These are phyloP conservation scores for Hippopotamyrus pictus DNA, from an alignment of 2,797 vertebrate species.

Conservation along the genomic window DNA sequence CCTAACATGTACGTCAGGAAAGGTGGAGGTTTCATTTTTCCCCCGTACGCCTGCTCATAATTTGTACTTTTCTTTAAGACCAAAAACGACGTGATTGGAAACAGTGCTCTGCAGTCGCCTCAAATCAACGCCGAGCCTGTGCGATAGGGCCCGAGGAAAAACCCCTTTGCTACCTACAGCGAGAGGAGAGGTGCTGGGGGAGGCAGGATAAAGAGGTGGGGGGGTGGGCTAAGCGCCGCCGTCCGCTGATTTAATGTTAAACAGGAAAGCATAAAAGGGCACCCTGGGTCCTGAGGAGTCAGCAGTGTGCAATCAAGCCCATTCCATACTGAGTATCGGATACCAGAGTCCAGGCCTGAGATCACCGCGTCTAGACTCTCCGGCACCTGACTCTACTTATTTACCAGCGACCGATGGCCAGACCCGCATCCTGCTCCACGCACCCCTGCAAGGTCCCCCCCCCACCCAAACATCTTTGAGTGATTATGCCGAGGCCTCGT, in stretches of 20 bases:
- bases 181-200: slow-evolving; percentile 7
- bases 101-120: slow-evolving; percentile 36
- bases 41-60: slow-evolving; percentile 28
- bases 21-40: not conserved
- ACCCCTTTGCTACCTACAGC: slow-evolving; percentile 23
- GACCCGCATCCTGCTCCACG: slow-evolving; percentile 44
- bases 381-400: slow-evolving; percentile 82
- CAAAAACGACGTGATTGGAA: slow-evolving; percentile 40
- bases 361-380: slow-evolving; percentile 82
- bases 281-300: slow-evolving; percentile 61
- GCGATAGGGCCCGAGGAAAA: slow-evolving; percentile 9
- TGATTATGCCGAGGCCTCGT: slow-evolving; percentile 68
- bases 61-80: slow-evolving; percentile 35
- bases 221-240: slow-evolving; percentile 59
- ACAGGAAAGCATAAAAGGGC: slow-evolving; percentile 64
- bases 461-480: slow-evolving; percentile 72
- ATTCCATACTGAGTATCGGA: slow-evolving; percentile 78
- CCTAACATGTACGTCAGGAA: not conserved
- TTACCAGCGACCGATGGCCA: slow-evolving; percentile 77
- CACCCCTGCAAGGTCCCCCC: slow-evolving; percentile 32
- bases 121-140: slow-evolving; percentile 26
- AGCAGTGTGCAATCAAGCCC: slow-evolving; percentile 75
- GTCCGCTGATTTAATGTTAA: slow-evolving; percentile 79
- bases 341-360: slow-evolving; percentile 71
- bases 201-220: slow-evolving; percentile 67